Evolutionary conservation across 2,797 vertebrate species (phyloP), one percentile per base, ranked within the genome.

Genomic region (Hapalemur alaotrensis): DNA sequence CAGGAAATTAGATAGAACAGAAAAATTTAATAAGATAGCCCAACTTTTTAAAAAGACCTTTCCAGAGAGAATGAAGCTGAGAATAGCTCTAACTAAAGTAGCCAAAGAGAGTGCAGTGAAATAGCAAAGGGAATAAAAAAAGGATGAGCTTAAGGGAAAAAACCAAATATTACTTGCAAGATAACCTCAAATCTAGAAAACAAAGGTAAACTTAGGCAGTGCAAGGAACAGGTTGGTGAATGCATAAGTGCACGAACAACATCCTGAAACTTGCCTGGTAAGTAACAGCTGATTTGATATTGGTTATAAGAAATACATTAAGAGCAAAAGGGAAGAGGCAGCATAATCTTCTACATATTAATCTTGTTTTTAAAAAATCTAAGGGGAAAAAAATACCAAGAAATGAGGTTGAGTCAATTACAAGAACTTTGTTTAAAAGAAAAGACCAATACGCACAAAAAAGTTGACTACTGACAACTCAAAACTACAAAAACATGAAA

Each of bases 281-380:
- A 93, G 79, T 84, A 92, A 96, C 81, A 95, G 96, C 59, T 96
- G 97, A 88, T 97, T 80, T 95, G 87, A 76, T 93, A 97, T 67
- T 97, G 97, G 87, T 98, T 98, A 97, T 82, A 97, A 98, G 93
- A 96, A 97, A 96, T 61, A 97, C 83, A 38, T 82, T 75, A 98
- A 97, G 92, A 97, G 81, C 94, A 95, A 96, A 97, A 95, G 73
- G 94, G 91, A 97, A 97, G 97, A 98, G 63, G 78, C 93, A 97
- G 89, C 94, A 95, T 92, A 95, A 91, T 97, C 97, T 96, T 97
- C 97, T 97, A 97, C 23, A 96, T 83, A 90, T 83, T 96, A 96
- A 97, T 95, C 85, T 91, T 95, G 96, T 96, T 96, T 97, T 91
- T 7, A 84, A 95, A 98, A 97, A 95, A 96, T 97, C 91, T 95